A percentile compares a stretch with the other conserved stretches of the same genome.
phyloP scores from a whole-genome alignment of 2,113 vertebrate species.

The Bos taurus region DNA sequence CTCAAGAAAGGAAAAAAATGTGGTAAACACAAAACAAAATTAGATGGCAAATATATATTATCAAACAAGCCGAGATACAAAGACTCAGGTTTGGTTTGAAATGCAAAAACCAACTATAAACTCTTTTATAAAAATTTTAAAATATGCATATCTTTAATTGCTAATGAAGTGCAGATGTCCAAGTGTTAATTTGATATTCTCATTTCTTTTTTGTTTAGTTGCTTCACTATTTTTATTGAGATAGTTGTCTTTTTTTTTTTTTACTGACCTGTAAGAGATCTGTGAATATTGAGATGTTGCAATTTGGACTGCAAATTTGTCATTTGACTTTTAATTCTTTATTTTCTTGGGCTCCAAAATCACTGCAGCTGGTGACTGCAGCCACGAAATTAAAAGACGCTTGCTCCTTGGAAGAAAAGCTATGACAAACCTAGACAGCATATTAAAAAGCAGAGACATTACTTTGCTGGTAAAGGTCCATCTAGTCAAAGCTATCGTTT shows the following conservation, averaged over 20 bases:
- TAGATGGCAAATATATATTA: not conserved
- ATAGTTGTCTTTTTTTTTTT: not conserved
- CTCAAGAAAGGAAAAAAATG: not conserved
- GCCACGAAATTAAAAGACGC: not conserved
- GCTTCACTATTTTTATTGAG: not conserved
- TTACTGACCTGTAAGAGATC: not conserved
- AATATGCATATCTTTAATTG: not conserved
- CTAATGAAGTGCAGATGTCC: not conserved
- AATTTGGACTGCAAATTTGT: not conserved
- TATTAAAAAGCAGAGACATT: not conserved
- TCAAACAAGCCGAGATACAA: not conserved
- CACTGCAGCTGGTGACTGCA: not conserved
- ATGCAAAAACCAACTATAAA: not conserved
- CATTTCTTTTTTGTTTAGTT: constrained; percentile 3
- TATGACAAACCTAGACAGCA: not conserved
- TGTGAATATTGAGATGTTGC: not conserved
- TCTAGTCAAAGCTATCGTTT: not conserved
- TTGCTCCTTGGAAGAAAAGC: not conserved
- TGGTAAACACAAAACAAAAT: not conserved
- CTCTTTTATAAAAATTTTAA: not conserved
- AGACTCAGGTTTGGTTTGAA: not conserved
- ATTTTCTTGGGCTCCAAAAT: not conserved
- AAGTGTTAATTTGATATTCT: not conserved
- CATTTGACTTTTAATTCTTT: constrained; percentile 17
- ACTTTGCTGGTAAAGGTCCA: not conserved